Evolutionary conservation across 2,113 vertebrate genomes (phyloP).

Genomic region (Myocastor coypus): DNA sequence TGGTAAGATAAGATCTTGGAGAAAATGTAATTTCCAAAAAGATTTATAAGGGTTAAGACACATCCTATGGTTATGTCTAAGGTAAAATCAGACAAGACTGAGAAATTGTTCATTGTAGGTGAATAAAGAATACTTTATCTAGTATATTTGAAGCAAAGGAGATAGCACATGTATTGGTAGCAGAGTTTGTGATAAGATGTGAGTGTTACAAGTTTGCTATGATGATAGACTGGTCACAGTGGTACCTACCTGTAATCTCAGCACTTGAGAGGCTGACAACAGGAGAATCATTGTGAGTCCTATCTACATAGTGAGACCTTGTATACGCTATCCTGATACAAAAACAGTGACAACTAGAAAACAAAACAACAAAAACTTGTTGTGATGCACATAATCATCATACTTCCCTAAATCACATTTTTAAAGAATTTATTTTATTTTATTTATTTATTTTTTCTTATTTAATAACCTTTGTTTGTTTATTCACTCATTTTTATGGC

Average conservation of each 20-base stretch:
- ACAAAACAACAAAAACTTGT: neutral
- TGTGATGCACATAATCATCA: neutral
- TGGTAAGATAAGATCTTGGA: neutral
- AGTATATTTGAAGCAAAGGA: neutral
- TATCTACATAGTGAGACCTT: too few relatives aligned
- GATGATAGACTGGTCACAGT: neutral
- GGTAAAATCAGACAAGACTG: neutral
- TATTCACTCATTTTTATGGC: too few relatives aligned
- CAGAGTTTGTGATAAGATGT: too few relatives aligned
- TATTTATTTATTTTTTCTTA: too few relatives aligned
- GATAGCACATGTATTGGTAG: neutral
- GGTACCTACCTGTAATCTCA: too few relatives aligned
- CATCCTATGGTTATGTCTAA: neutral
- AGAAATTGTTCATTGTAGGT: neutral
- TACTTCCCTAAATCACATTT: too few relatives aligned
- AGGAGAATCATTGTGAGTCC: too few relatives aligned
- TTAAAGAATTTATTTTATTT: too few relatives aligned
- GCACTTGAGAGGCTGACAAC: too few relatives aligned
- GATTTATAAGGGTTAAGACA: neutral
- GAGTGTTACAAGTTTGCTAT: neutral
- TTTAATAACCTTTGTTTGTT: too few relatives aligned
- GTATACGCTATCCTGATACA: too few relatives aligned
- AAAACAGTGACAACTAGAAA: too few relatives aligned
- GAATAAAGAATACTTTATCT: fast-evolving
- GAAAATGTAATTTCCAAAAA: neutral